Percentiles rank a stretch among this genome's conserved stretches.
phyloP scores from a whole-genome alignment of 2,113 vertebrate species.

The Labeo rohita region DNA sequence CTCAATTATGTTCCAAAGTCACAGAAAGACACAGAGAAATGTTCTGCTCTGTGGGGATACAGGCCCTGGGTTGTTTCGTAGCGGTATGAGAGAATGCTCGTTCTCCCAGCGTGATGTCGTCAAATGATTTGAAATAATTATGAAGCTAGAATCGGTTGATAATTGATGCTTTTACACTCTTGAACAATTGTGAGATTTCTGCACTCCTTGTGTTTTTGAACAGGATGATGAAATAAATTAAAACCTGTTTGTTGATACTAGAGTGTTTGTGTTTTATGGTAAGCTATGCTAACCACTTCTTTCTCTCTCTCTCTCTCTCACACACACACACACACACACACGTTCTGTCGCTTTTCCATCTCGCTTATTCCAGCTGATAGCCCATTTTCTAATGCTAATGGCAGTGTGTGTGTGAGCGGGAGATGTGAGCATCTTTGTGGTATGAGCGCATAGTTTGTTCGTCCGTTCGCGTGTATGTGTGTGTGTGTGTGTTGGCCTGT shows the following conservation, averaged over 20 bases:
- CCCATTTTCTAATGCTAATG: conserved; percentile 99
- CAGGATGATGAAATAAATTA: background rate
- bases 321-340: background rate
- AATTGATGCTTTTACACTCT: conserved; percentile 22
- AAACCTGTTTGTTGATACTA: background rate
- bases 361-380: conserved; percentile 97
- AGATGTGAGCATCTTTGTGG: conserved; percentile 42
- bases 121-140: conserved; percentile 23
- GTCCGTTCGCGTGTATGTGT: conserved; percentile 25
- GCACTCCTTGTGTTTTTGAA: background rate
- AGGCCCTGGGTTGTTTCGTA: conserved; percentile 3
- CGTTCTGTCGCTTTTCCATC: conserved; percentile 61
- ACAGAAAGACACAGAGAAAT: conserved; percentile 78
- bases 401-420: conserved; percentile 56
- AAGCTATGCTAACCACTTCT: background rate
- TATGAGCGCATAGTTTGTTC: conserved; percentile 24
- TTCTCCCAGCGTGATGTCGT: background rate
- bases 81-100: background rate
- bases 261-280: conserved; percentile 3
- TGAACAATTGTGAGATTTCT: conserved; percentile 2
- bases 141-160: background rate
- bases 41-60: conserved; percentile 66
- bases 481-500: conserved; percentile 77
- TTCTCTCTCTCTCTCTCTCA: background rate
- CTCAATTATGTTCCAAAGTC: conserved; percentile 85